Base-by-base conservation (phyloP, 2,888 invertebrate species). In the Panzeria rudis region DNA sequence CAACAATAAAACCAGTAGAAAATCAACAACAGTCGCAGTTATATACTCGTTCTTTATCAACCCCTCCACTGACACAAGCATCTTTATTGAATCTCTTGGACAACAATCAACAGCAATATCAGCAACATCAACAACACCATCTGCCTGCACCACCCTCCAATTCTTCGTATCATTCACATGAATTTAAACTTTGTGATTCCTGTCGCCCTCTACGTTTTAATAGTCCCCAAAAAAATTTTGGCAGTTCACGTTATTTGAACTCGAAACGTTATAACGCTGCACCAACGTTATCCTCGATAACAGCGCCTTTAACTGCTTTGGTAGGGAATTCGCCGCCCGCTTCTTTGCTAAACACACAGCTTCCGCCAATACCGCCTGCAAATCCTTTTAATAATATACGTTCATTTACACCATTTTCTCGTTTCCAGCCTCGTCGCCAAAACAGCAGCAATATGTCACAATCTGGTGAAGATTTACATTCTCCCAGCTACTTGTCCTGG, bases 401-500 rank as follows among this genome's bases (percentile, higher is more conserved):
- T 41, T 86, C 87, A 84, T 86, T 87, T 85, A 88, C 89, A 79
- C 89, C 89, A 88, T 87, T 91, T 87, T 92, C 91, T 91, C 92
- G 92, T 87, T 92, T 92, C 89, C 92, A 92, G 92, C 92, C 91
- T 29, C 90, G 91, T 62, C 91, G 91, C 76, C 89, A 90, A 64
- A 88, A 88, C 86, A 91, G 90, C 89, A 90, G 89, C 90, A 96
- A 94, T 88, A 96, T 97, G 94, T 96, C 96, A 88, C 95, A 95
- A 89, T 94, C 95, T 6, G 96, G 95, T 25, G 93, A 93, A 77
- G 97, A 97, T 91, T 93, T 97, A 29, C 96, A 97, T 91, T 96
- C 97, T 13, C 96, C 97, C 20, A 95, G 96, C n/a, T 97, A 97
- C 90, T 93, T 97, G 68, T 97, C 97, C 54, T 97, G 97, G 97